Conservation (phyloP, 2,888 invertebrate genomes). For the Margaritifera margaritifera region DNA sequence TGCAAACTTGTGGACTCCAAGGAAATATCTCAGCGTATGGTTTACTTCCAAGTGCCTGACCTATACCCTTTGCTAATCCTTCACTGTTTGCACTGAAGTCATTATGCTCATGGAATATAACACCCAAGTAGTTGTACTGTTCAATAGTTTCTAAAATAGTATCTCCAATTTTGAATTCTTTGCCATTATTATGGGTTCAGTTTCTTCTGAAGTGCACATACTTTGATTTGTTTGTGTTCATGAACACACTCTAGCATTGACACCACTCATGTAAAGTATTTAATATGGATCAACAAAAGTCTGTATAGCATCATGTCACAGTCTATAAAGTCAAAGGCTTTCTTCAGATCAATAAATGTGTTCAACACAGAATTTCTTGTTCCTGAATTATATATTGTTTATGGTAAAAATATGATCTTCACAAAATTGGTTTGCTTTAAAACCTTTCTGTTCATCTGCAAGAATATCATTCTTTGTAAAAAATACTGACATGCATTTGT, state of each 20-base stretch:
- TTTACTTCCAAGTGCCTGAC: constrained; percentile 6
- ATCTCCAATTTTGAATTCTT: constrained; percentile 1
- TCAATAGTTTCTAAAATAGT: constrained; percentile 5
- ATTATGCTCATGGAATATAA: constrained; percentile 7
- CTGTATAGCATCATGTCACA: neutral
- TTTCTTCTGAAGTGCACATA: constrained; percentile 10
- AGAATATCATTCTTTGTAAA: constrained; percentile 12
- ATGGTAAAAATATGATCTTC: constrained; percentile 73
- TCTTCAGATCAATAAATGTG: no score
- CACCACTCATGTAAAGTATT: constrained; percentile 7
- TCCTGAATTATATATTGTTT: constrained; percentile 77
- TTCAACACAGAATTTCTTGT: no score
- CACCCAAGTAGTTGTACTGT: constrained; percentile 9
- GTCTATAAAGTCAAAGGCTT: neutral
- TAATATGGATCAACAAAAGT: constrained; percentile 1
- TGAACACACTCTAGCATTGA: constrained; percentile 7
- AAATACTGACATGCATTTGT: constrained; percentile 8
- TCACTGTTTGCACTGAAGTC: constrained; percentile 6
- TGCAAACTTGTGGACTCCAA: no score
- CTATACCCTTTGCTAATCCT: constrained; percentile 3
- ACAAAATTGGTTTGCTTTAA: constrained; percentile 4
- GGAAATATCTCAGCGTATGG: no score
- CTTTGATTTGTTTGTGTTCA: constrained; percentile 11
- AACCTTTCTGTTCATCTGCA: constrained; percentile 9
- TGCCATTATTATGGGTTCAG: neutral